Evolutionary conservation across 2,113 vertebrate species (phyloP).

Genomic region (Alouatta palliata): DNA sequence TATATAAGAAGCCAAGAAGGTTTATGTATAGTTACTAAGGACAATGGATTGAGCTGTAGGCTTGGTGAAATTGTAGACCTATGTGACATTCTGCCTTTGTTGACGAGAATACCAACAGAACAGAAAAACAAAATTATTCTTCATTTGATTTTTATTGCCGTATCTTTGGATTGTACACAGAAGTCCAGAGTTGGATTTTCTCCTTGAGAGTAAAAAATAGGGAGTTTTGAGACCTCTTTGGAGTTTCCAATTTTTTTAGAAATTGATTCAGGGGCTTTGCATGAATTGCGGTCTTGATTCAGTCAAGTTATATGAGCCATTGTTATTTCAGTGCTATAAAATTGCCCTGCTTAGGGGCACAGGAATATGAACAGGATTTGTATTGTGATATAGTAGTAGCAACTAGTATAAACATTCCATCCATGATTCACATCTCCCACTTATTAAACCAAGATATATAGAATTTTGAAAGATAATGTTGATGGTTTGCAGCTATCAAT

Average conservation of each 20-base stretch:
- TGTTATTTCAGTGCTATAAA: not conserved
- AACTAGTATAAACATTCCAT: not conserved
- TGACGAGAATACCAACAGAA: not conserved
- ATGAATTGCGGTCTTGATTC: not conserved
- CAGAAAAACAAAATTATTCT: not conserved
- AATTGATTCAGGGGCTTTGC: not conserved
- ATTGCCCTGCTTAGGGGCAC: not conserved
- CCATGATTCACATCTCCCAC: not conserved
- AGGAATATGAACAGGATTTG: not conserved
- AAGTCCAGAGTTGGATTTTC: not conserved
- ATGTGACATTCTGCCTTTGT: not conserved
- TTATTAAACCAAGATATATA: not conserved
- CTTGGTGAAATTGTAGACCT: not conserved
- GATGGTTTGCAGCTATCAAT: constrained; percentile 1
- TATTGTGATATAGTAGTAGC: not conserved
- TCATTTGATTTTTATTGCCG: not conserved
- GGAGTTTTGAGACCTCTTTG: not conserved
- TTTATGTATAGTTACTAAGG: not conserved
- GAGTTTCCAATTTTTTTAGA: not conserved
- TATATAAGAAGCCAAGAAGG: not conserved
- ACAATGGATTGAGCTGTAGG: not conserved
- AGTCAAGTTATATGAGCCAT: not conserved
- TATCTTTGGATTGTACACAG: not conserved
- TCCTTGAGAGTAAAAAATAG: not conserved
- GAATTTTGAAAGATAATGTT: not conserved